Conservation (phyloP, 1,140 invertebrate genomes). For the Drosophila sucinea region DNA sequence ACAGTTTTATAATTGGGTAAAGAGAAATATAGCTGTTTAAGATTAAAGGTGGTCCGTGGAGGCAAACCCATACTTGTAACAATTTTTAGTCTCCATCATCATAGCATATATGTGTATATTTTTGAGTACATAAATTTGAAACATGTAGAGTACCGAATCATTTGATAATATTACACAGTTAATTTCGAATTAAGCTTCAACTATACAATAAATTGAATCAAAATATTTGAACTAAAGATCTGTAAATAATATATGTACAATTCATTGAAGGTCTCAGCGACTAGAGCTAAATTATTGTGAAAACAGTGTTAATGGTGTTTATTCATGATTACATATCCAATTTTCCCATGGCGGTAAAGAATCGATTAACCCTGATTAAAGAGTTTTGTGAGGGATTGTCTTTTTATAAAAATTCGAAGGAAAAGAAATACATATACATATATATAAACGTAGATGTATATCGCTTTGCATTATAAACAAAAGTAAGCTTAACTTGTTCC, state of each 20-base stretch:
- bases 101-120: too few species aligned
- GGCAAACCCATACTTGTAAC: not conserved
- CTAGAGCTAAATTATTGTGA: not conserved
- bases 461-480: constrained; percentile 69
- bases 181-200: not conserved
- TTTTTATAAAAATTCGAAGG: constrained; percentile 29
- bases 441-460: not conserved
- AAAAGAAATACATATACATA: constrained; percentile 11
- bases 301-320: not conserved
- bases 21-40: not conserved
- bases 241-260: constrained; percentile 2
- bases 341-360: not conserved
- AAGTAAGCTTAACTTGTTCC: constrained; percentile 40
- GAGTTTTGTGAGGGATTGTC: constrained; percentile 10
- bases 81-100: not conserved
- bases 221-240: not conserved
- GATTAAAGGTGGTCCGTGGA: too few species aligned
- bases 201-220: not conserved
- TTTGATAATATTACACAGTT: not conserved
- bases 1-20: not conserved
- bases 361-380: not conserved
- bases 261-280: not conserved
- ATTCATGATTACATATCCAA: not conserved
- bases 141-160: not conserved
- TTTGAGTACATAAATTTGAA: not conserved